Percentiles rank a stretch among this genome's conserved stretches.
Evolutionary conservation across 2,888 invertebrate species (phyloP).

Genomic region (Muschampia plurimacula): DNA sequence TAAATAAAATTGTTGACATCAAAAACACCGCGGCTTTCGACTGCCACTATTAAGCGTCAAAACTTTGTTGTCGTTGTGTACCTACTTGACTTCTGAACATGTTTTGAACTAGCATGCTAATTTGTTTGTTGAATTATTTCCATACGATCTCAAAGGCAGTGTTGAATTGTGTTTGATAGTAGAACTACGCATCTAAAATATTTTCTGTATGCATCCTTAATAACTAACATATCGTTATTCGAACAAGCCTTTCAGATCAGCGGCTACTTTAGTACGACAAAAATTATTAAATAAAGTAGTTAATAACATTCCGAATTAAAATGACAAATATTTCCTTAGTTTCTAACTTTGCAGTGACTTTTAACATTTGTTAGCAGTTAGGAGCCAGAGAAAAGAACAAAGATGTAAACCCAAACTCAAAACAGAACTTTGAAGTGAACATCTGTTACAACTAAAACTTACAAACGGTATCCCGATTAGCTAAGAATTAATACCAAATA

Average conservation of each 20-base stretch:
- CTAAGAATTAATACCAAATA: constrained; percentile 26
- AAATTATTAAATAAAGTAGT: not conserved
- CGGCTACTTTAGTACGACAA: not conserved
- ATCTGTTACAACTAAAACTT: constrained; percentile 34
- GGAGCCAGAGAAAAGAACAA: constrained; percentile 24
- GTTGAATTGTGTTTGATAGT: constrained; percentile 2
- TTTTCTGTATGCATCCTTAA: no score
- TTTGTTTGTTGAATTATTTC: constrained; percentile 24
- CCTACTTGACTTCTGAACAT: constrained; percentile 16
- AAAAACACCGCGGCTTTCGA: constrained; percentile 19
- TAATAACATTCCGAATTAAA: not conserved
- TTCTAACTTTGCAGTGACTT: constrained; percentile 12
- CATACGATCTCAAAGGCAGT: constrained; percentile 19
- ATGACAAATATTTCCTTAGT: not conserved
- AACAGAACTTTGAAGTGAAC: constrained; percentile 38
- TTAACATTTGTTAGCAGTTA: constrained; percentile 26
- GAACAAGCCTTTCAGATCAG: no score
- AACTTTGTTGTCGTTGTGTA: constrained; percentile 6
- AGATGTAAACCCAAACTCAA: not conserved
- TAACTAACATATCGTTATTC: no score
- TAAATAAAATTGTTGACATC: no score
- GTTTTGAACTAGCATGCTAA: constrained; percentile 22
- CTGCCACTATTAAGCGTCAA: constrained; percentile 2
- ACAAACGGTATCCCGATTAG: constrained; percentile 5
- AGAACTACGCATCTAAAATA: constrained; percentile 7